phyloP scores from a whole-genome alignment of 2,797 vertebrate genomes.

The Tragelaphus oryx region DNA sequence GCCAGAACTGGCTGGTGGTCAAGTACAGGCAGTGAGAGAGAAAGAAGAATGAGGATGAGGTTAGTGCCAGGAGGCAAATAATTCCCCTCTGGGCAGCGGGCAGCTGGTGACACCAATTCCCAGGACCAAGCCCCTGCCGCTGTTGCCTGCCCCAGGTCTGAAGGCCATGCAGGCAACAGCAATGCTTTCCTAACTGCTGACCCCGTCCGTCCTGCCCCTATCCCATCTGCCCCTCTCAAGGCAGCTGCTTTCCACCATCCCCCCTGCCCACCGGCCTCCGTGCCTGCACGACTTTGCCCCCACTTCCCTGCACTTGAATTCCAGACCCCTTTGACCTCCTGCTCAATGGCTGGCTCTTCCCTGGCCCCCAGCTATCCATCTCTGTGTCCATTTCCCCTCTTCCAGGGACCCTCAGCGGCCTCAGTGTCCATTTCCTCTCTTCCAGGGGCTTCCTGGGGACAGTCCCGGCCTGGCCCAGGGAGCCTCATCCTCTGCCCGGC shows the following conservation, averaged over 20 bases:
- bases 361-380: neutral
- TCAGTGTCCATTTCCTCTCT: neutral
- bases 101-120: neutral
- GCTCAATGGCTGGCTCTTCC: neutral
- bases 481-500: neutral
- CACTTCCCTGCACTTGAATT: neutral
- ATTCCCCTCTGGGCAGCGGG: neutral
- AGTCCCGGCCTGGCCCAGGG: accelerated
- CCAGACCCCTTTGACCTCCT: neutral
- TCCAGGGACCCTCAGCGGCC: neutral
- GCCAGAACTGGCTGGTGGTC: neutral
- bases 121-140: neutral
- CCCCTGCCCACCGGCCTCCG: neutral
- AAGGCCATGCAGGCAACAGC: neutral
- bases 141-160: neutral
- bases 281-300: neutral
- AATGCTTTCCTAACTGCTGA: neutral
- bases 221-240: neutral
- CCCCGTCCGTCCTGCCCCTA: neutral
- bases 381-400: neutral
- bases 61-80: neutral
- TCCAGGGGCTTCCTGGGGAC: neutral
- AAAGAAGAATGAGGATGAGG: neutral
- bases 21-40: neutral
- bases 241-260: neutral